These are phyloP conservation scores for Platichthys flesus DNA, from an alignment of 2,113 vertebrate genomes.

Conservation along the genomic window DNA sequence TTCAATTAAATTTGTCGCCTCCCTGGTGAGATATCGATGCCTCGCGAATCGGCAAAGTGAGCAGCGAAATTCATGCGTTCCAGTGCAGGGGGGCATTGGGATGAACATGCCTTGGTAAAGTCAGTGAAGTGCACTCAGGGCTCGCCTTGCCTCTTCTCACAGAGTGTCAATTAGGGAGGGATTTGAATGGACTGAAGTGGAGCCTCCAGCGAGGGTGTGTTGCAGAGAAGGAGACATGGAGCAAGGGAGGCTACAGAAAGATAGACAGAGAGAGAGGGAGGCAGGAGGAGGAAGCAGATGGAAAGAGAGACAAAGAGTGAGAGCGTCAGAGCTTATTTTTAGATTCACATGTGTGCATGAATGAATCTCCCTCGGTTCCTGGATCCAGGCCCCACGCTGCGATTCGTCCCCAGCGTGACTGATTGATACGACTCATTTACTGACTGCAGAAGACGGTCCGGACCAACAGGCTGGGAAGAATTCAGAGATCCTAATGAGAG, in stretches of 20 bases:
- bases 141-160: constrained; percentile 64
- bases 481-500: constrained; percentile 80
- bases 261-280: constrained; percentile 6
- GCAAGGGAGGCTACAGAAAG: constrained; percentile 11
- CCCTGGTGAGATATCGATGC: constrained; percentile 32
- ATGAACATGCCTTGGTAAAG: constrained; percentile 62
- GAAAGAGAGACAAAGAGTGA: constrained; percentile 51
- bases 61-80: constrained; percentile 42
- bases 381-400: constrained; percentile 59
- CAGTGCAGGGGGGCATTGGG: constrained; percentile 59
- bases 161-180: constrained; percentile 74
- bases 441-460: constrained; percentile 53
- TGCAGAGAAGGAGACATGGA: constrained; percentile 53
- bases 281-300: constrained; percentile 24
- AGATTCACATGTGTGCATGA: constrained; percentile 59
- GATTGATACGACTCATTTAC: constrained; percentile 78
- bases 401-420: constrained; percentile 68
- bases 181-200: constrained; percentile 74
- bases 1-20: constrained; percentile 55
- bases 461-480: constrained; percentile 73
- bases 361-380: constrained; percentile 56
- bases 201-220: constrained; percentile 63
- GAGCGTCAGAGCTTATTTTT: constrained; percentile 70
- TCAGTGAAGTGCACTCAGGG: constrained; percentile 75
- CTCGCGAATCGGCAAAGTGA: constrained; percentile 6